A percentile compares a stretch with the other conserved stretches of the same genome.
Conservation (phyloP, 2,888 invertebrate genomes). For the Hemithea aestivaria region DNA sequence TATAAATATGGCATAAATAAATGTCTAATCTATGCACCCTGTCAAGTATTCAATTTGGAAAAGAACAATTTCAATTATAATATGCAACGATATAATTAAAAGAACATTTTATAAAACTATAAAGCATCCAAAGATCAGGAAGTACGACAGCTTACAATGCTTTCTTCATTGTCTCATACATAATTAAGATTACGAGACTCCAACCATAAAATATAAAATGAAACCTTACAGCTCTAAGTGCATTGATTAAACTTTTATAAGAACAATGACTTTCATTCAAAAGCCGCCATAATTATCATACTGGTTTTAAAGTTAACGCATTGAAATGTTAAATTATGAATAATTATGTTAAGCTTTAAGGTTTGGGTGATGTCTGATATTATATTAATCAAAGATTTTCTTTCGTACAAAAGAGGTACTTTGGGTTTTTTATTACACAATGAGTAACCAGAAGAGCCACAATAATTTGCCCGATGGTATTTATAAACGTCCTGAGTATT, state of each 20-base stretch:
- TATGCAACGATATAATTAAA: too few relatives aligned
- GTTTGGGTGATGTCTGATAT: slow-evolving; percentile 45
- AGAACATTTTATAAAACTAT: too few relatives aligned
- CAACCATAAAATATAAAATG: slow-evolving; percentile 14
- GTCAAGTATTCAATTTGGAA: too few relatives aligned
- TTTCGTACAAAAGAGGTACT: too few relatives aligned
- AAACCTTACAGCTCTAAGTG: slow-evolving; percentile 13
- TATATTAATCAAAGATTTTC: slow-evolving; percentile 12
- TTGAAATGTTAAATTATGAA: slow-evolving; percentile 64
- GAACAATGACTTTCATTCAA: slow-evolving; percentile 56
- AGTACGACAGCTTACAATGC: slow-evolving; percentile 1
- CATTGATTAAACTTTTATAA: slow-evolving; percentile 28
- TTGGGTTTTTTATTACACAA: too few relatives aligned
- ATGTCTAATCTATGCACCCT: too few relatives aligned
- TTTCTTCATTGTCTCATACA: slow-evolving; percentile 9
- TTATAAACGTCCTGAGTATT: too few relatives aligned
- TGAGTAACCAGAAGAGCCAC: too few relatives aligned
- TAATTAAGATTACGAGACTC: slow-evolving; percentile 13
- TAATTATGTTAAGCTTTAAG: slow-evolving; percentile 68
- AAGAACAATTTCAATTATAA: too few relatives aligned
- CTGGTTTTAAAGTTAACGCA: slow-evolving; percentile 47
- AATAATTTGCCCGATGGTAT: too few relatives aligned
- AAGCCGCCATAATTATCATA: slow-evolving; percentile 58
- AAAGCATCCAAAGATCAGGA: too few relatives aligned
- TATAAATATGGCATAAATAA: too few relatives aligned